Base-by-base conservation (phyloP, 2,113 vertebrate genomes). In the Galbula dea region DNA sequence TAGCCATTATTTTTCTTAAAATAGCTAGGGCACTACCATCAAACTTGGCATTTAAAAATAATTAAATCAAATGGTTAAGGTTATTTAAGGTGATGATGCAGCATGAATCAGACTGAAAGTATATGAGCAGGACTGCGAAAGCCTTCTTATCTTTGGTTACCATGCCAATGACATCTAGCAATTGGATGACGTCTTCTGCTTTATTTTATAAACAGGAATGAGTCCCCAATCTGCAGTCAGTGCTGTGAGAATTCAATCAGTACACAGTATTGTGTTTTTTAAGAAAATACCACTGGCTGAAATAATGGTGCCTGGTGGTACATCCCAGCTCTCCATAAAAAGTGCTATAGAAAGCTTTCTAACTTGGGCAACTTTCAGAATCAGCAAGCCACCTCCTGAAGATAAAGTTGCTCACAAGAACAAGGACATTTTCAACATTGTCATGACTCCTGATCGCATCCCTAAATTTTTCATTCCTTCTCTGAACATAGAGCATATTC, bases 381-480 rank as follows among this genome's bases (percentile, higher is more conserved):
- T 46, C 68, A 92, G 67, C 79, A 96, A 96, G 55, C 29, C 83
- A 20, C 7, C 45, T 58, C 41, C 92, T 71, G 78, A 95, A 86
- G 85, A 90, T 22, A 95, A 92, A 62, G 29, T 68, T 63, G 23
- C 29, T 81, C 92, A 45, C 61, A 97, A 91, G 59, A 94, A 90
- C 48, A 93, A 63, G 39, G 94, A 94, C 20, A 90, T 96, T 62
- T 98, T 97, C 95, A 95, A 85, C 37, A 94, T 96, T 79, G 93
- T 97, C 27, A 86, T 98, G 93, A 97, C 97, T 75, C 97, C 97
- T 22, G 96, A 98, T 78, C 95, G 77, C 36, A 97, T 98, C 34
- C 97, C 97, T 52, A 97, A 97, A 76, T 98, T 98, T 83, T 97
- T 95, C 77, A 98, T 97, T 39, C 96, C 96, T 48, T 96, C 97